Evolutionary conservation across 2,797 vertebrate genomes (phyloP), one percentile per base, ranked within the genome.

Genomic region (Uromys caudimaculatus): DNA sequence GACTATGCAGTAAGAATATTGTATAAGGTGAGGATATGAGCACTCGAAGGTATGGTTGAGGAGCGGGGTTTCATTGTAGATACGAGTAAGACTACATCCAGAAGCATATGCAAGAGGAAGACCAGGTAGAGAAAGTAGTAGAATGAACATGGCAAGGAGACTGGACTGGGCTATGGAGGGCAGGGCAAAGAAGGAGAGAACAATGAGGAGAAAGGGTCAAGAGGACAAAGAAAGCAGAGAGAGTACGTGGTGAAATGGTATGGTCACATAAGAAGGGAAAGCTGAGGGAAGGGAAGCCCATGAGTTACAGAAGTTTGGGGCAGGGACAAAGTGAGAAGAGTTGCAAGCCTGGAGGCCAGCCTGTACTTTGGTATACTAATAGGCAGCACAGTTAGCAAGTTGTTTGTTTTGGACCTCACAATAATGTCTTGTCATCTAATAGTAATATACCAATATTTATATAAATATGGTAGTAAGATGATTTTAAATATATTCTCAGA

Each of bases 391-490:
- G 29, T 64, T 64, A 84, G 17, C 82, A 21, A 64, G 21, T 62
- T 64, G 58, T 35, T 47, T 84, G 27, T 47, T 84, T 47, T 4
- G 16, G 41, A 84, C 29, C 60, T 84, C 19, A 47, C 41, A 29
- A 79, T 38, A 91, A 82, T n/a, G 10, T n/a, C 85, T 95, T 85
- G 81, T 62, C 24, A 75, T 58, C 19, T 85, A 93, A 64, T 76
- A 83, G 82, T 71, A 93, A 90, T 52, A 89, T 60, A 77, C 58
- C 35, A 24, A 78, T 75, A 5, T 69, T 96, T 84, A 89, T 92
- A 84, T 17, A 24, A 96, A 88, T 89, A 62, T 0, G 56, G n/a
- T 69, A 84, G 94, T 60, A 52, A 87, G 64, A n/a, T 67, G 27
- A 77, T 52, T 86, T 93, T 88, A 54, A 62, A 62, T 84, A 75